These are phyloP conservation scores for Bedellia somnulentella DNA, from an alignment of 2,888 invertebrate genomes.

Conservation along the genomic window DNA sequence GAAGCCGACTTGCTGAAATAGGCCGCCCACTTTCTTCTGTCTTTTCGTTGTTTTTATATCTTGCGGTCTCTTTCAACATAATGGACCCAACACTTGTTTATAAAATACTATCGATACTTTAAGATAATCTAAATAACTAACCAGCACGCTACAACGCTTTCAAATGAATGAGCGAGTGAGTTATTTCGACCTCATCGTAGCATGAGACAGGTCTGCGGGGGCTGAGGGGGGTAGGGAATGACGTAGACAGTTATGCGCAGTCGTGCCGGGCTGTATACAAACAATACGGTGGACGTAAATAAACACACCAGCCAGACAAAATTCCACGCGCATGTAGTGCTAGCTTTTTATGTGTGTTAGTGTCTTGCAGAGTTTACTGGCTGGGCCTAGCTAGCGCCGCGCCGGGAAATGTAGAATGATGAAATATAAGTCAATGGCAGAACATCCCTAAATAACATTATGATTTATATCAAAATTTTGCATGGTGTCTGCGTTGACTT, in stretches of 20 bases:
- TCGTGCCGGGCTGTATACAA: conserved; percentile 60
- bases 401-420: too few species aligned
- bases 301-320: conserved; percentile 51
- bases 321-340: conserved; percentile 30
- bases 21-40: conserved; percentile 34
- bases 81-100: conserved; percentile 14
- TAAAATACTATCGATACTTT: conserved; percentile 3
- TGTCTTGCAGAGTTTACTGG: conserved; percentile 23
- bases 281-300: conserved; percentile 61
- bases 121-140: conserved; percentile 24
- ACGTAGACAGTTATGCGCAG: conserved; percentile 54
- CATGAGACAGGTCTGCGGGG: conserved; percentile 33
- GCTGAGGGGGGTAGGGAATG: conserved; percentile 26
- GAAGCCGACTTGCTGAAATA: conserved; percentile 35
- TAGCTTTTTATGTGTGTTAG: conserved; percentile 43
- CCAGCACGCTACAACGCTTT: conserved; percentile 42
- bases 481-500: too few species aligned
- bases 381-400: too few species aligned
- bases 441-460: too few species aligned
- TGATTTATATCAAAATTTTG: too few species aligned
- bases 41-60: conserved; percentile 33
- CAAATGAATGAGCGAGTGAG: conserved; percentile 58
- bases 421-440: too few species aligned
- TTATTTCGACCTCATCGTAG: conserved; percentile 41
- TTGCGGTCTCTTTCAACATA: conserved; percentile 53